Evolutionary conservation across 1,140 invertebrate species (phyloP), one percentile per base, ranked within the genome.

Genomic region (Homarus americanus): DNA sequence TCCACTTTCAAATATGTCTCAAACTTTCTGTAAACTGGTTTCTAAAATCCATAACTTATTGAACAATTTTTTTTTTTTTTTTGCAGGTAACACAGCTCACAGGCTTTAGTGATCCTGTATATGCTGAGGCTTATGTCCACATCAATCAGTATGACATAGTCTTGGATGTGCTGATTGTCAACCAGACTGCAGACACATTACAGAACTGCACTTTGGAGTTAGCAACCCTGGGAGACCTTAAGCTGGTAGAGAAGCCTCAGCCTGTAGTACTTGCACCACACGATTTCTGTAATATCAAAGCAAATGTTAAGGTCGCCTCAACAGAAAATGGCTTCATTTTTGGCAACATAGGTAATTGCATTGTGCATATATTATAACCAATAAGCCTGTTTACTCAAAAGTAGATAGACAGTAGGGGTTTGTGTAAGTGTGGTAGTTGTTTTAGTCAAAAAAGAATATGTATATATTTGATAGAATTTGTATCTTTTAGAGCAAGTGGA

Each of bases 251-350:
- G 94, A 98, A 99, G 93, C 99, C 99, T 7, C 97, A 97, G 93
- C 97, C 98, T 3, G 96, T 99, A 66, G 98, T 99, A 53, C 95
- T 99, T 66, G 99, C 98, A 17, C 98, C 99, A 3, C 96, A 98
- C 93, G 99, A 99, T 95, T 99, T 99, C 94, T 98, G 98, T 92
- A 98, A 99, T 94, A 99, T 99, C 91, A 99, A 99, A 94, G 99
- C 98, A 0, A 99, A 98, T 94, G 98, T 98, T 17, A 99, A 99
- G 95, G 96, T 96, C 5, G 97, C 99, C 0, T 99, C 98, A 0
- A 99, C 99, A 12, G 99, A 99, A 94, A 99, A 99, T 95, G 99
- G 98, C 82, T 98, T 99, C 91, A 99, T 99, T 91, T 99, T 99
- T 95, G 99, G 99, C 89, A 99, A 99, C 94, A 99, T 99, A 93